These are phyloP conservation scores for Sphaerophoria taeniata DNA, from an alignment of 2,888 invertebrate genomes.

Conservation along the genomic window DNA sequence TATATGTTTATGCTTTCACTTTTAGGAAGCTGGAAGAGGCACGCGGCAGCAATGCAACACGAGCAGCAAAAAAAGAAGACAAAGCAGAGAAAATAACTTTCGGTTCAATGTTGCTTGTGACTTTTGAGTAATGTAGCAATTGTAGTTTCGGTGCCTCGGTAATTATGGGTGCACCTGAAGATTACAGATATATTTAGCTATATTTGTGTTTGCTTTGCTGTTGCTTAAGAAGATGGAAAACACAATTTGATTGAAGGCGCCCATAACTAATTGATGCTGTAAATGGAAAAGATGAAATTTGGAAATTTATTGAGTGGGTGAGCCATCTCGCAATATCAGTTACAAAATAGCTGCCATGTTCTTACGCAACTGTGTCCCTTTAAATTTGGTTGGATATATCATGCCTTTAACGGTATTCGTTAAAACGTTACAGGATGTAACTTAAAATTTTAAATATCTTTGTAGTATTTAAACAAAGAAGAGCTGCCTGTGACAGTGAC, in stretches of 20 bases:
- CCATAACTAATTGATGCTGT: too few species aligned
- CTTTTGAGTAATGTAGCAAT: constrained; percentile 33
- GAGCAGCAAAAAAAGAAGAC: background rate
- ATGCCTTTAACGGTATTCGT: too few species aligned
- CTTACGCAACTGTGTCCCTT: too few species aligned
- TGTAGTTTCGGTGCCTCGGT: constrained; percentile 6
- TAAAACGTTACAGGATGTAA: too few species aligned
- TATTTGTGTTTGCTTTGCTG: background rate
- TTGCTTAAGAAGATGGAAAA: background rate
- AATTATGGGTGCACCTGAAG: constrained; percentile 22
- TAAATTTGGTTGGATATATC: too few species aligned
- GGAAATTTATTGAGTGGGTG: too few species aligned
- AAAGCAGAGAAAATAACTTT: constrained; percentile 33
- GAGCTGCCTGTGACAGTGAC: background rate
- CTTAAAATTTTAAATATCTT: background rate
- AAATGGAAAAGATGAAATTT: too few species aligned
- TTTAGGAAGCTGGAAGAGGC: constrained; percentile 32
- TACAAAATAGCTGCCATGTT: too few species aligned
- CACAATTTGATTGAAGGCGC: background rate
- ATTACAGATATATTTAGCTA: background rate
- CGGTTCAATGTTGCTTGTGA: constrained; percentile 19
- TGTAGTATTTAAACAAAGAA: constrained; percentile 19
- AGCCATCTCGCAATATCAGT: too few species aligned
- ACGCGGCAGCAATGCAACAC: constrained; percentile 20
- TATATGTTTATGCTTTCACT: constrained; percentile 52